Conservation (phyloP, 2,888 invertebrate genomes). For the Apotomis capreana region DNA sequence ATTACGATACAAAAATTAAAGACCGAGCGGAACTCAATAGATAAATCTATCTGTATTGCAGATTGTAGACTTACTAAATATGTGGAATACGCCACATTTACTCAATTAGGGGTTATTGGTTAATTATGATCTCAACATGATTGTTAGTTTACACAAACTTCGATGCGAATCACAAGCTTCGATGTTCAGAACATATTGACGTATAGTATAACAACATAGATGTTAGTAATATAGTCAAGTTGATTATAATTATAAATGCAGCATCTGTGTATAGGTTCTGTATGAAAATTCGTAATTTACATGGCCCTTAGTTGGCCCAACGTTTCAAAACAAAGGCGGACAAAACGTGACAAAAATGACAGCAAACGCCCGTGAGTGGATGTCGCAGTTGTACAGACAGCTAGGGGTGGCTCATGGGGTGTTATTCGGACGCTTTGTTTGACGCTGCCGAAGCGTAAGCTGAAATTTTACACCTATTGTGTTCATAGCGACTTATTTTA, state of each 20-base stretch:
- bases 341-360: conserved; percentile 7
- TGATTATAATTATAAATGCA: too few species aligned
- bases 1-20: not conserved
- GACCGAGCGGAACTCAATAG: too few species aligned
- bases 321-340: not conserved
- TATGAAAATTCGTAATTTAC: not conserved
- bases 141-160: too few species aligned
- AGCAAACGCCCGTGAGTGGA: conserved; percentile 9
- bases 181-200: too few species aligned
- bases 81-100: too few species aligned
- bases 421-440: conserved; percentile 22
- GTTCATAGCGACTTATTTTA: conserved; percentile 2
- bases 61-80: too few species aligned
- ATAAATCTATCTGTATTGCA: too few species aligned
- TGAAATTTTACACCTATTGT: conserved; percentile 16
- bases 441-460: conserved; percentile 13
- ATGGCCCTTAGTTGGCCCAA: not conserved
- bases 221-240: not conserved
- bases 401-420: conserved; percentile 23
- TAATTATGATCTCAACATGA: too few species aligned
- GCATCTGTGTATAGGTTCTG: too few species aligned
- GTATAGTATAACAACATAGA: too few species aligned
- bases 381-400: conserved; percentile 19
- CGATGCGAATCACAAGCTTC: too few species aligned
- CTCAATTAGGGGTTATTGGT: too few species aligned